Evolutionary conservation across 2,888 invertebrate genomes (phyloP).

Genomic region (Lymantria monacha): DNA sequence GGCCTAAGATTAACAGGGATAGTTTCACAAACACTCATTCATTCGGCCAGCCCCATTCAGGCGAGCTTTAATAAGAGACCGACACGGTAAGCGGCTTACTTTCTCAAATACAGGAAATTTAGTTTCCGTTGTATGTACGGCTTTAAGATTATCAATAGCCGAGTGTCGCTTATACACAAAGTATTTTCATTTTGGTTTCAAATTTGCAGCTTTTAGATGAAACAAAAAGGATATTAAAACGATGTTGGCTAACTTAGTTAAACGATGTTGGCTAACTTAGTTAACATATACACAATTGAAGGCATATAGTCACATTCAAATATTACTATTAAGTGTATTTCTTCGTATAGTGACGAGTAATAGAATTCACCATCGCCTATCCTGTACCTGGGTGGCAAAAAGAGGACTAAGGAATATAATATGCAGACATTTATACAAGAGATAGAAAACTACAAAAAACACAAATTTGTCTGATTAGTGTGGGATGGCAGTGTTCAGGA

Average conservation of each 20-base stretch:
- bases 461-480: no score
- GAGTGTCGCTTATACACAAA: slow-evolving; percentile 16
- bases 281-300: no score
- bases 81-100: slow-evolving; percentile 61
- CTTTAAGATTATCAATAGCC: slow-evolving; percentile 44
- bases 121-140: slow-evolving; percentile 38
- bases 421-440: no score
- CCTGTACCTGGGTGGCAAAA: no score
- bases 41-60: slow-evolving; percentile 51
- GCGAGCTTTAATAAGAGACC: slow-evolving; percentile 51
- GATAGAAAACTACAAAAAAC: no score
- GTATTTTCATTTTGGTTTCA: slow-evolving; percentile 18
- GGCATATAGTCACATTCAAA: no score
- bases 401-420: no score
- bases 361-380: no score
- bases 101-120: slow-evolving; percentile 53
- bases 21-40: slow-evolving; percentile 53
- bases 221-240: slow-evolving; percentile 20
- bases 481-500: no score
- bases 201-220: slow-evolving; percentile 11
- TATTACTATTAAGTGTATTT: no score
- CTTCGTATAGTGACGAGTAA: no score
- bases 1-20: slow-evolving; percentile 41
- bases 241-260: neutral
- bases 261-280: neutral